Base-by-base conservation (phyloP, 1,140 invertebrate species). In the Heliconius congener region DNA sequence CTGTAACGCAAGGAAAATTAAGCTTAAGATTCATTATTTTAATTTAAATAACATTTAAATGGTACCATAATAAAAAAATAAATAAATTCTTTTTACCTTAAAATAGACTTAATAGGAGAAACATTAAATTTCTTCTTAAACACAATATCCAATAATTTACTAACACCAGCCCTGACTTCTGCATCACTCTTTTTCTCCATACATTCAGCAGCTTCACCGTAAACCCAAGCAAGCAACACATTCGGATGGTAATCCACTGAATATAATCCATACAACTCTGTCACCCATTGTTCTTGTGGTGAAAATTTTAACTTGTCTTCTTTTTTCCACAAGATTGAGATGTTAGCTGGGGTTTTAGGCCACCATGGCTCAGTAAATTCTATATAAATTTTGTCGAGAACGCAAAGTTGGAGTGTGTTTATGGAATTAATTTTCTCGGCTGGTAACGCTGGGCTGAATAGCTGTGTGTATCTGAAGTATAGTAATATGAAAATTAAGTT, bases 351-450 rank as follows among this genome's bases (percentile, higher is more conserved):
- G 34, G 93, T 88, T 57, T 95, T 85, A 3, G 95, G 95, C 96
- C 97, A 96, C 95, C 97, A 97, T 37, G 94, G 94, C 66, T 94
- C 87, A 2, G 95, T 86, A 83, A 97, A 97, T 87, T 96, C 95
- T 27, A 97, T 85, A 83, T 97, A 98, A 74, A 98, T 96, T 92
- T 98, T 98, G 85, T 97, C 96, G 1, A 98, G 95, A 2, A 96
- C 96, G 55, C 97, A 97, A 81, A 97, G 95, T 18, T 96, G 96
- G 1, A 98, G 88, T n/a, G 95, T 95, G 87, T 96, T 92, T 30
- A 97, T 97, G 0, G 96, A 93, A 50, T 94, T 92, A 2, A 95
- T 84, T 93, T 97, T 97, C 11, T 95, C 86, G 23, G 87, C 74
- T 0, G 97, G 96, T 50, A 97, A 84, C 19, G 91, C 82, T 2